Evolutionary conservation across 2,113 vertebrate species (phyloP), one percentile per base, ranked within the genome.

Genomic region (Chaetodon trifascialis): DNA sequence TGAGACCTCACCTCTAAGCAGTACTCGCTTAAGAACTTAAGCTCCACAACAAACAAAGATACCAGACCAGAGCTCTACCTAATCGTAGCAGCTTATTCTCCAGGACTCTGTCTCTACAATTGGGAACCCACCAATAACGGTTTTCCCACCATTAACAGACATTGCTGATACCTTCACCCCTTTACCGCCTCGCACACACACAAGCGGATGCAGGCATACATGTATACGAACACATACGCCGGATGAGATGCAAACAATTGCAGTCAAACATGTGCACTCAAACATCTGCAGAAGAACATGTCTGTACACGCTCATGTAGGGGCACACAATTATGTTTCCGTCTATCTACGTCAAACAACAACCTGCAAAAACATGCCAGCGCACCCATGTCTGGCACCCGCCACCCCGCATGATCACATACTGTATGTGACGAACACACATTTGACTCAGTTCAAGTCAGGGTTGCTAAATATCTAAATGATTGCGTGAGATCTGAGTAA

Each of bases 1-100:
- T 73, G 74, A 79, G 49, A 79, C 66, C 71, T 87, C 84, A 89
- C 60, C 85, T 90, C 72, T 59, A 25, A 80, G 80, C 83, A 83
- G 63, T 19, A 47, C 71, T 84, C 15, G 8, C 64, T 60, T 88
- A 88, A 89, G 82, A 88, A 83, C 74, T 80, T 85, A 90, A 93
- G 82, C 89, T 82, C 58, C 49, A 79, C 56, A 91, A 87, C 75
- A 91, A 91, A 92, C 76, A 93, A 56, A 86, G 78, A 80, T 73
- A 87, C 40, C 66, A 58, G 71, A 76, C 66, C 25, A 16, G 34
- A 63, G 89, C 77, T 83, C 68, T 60, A 38, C 76, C 81, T 88
- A 87, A 90, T 88, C 86, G 2, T 52, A 67, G 81, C 21, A 71
- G 90, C 84, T 90, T 88, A 89, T 87, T 86, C 46, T 42, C 60